Base-by-base conservation (phyloP, 2,888 invertebrate species). In the Napeogenes inachia region DNA sequence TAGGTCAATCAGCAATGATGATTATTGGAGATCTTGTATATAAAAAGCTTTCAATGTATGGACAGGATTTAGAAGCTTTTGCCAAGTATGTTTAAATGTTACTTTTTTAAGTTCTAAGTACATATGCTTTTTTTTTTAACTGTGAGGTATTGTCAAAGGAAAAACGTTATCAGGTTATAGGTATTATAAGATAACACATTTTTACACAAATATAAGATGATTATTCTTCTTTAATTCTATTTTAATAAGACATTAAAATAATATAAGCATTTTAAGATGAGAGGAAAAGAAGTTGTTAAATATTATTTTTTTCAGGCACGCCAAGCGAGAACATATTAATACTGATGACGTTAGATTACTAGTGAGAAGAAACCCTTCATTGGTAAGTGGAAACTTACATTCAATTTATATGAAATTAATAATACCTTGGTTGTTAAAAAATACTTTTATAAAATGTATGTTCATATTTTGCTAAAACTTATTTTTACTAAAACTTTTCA, bases 331-430 rank as follows among this genome's bases (percentile, higher is more conserved):
- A 2, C 92, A 92, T 13, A 84, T 94, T n/a, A 93, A 88, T 71
- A 75, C 85, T 0, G 94, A 94, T 65, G 94, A 94, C 78, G 92
- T 94, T 0, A 93, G 92, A 77, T 81, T 94, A 5, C 75, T 94
- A 38, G 92, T 90, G 0, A 84, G 94, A 72, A 89, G 92, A 69
- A 93, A 93, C 74, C 85, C 91, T n/a, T 89, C 91, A 54, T 76
- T 94, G 85, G 94, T 94, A 85, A 84, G 86, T 67, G 50, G 38
- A n/a, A 13, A 30, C 42, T 4, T 2, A n/a, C 45, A 8, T n/a
- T 55, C 1, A 21, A 21, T 21, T 21, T 21, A 21, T 21, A 21
- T 21, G 21, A 21, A 21, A 21, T 21, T 21, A 21, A 1, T 21
- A 21, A 21, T 21, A 21, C 21, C 21, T 21, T 21, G 21, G 21